Evolutionary conservation across 2,888 invertebrate genomes (phyloP), one percentile per base, ranked within the genome.

Genomic region (Caenorhabditis sinica): DNA sequence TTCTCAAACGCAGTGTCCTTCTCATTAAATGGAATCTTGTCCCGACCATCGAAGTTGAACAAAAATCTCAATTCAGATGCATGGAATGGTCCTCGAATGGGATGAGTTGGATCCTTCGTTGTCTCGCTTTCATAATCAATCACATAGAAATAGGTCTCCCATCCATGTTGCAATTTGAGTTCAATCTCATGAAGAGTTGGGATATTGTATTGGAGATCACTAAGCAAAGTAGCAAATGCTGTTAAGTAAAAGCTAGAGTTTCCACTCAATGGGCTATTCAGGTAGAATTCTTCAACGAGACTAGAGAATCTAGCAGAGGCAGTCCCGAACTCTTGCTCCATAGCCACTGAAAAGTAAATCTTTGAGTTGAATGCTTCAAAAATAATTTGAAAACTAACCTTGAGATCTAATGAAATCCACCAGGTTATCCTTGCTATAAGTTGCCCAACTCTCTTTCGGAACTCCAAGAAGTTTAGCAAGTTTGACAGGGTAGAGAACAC

Each of bases 151-250:
- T 20, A 87, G 2, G 87, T 87, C 53, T 81, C 81, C 88, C 88
- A 88, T 23, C 77, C 82, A 43, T 85, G 60, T 30, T 86, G 43
- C 5, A 80, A 20, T 33, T 88, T 89, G 33, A 89, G 61, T 43
- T 89, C 89, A 13, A 89, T 51, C 56, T 89, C 89, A 36, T 89
- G 89, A 28, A 87, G 87, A 30, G 83, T 80, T 13, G 89, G 89
- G n/a, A 89, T 84, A 51, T 86, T 82, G 76, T 87, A 89, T 28
- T 87, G 84, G 11, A 89, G 86, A 72, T 89, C 89, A 66, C 88
- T 87, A 45, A 86, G 79, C 28, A 89, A 71, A 72, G 83, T 83
- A 5, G 87, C 79, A 63, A 88, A 89, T n/a, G 87, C 77, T 17
- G 82, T 83, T 13, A 89, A 36, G 40, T 88, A 89, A 74, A 88